These are phyloP conservation scores for Stenchaetothrips biformis DNA, from an alignment of 2,888 invertebrate genomes.

Conservation along the genomic window DNA sequence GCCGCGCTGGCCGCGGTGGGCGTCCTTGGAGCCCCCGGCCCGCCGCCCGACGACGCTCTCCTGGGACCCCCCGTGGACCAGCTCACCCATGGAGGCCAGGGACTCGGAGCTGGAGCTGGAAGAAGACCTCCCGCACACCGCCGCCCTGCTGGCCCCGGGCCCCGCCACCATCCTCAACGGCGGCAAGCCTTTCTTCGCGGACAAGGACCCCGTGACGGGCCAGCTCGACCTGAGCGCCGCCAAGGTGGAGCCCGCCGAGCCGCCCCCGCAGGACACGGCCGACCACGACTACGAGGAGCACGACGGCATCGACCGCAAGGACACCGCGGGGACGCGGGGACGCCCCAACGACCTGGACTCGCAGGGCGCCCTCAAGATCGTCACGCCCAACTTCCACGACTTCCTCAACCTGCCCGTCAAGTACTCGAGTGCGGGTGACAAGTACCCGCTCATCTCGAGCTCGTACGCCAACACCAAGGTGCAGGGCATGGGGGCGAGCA, in stretches of 20 bases:
- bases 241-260: conserved; percentile 9
- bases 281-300: conserved; percentile 40
- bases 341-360: conserved; percentile 54
- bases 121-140: neutral
- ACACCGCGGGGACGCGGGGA: conserved; percentile 45
- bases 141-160: neutral
- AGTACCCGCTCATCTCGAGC: conserved; percentile 64
- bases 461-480: conserved; percentile 68
- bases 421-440: conserved; percentile 56
- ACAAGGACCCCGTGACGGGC: conserved; percentile 64
- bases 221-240: conserved; percentile 52
- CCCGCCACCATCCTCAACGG: conserved; percentile 49
- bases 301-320: conserved; percentile 47
- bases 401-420: conserved; percentile 63
- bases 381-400: conserved; percentile 58
- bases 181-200: conserved; percentile 64
- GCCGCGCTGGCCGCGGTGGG: neutral
- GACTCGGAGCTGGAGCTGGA: conserved; percentile 7
- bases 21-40: neutral
- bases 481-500: conserved; percentile 49
- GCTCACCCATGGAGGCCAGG: conserved; percentile 19
- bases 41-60: neutral
- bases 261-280: neutral
- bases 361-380: conserved; percentile 36
- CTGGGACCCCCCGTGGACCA: neutral